phyloP scores from a whole-genome alignment of 2,888 invertebrate genomes.

The Lymantria monacha region DNA sequence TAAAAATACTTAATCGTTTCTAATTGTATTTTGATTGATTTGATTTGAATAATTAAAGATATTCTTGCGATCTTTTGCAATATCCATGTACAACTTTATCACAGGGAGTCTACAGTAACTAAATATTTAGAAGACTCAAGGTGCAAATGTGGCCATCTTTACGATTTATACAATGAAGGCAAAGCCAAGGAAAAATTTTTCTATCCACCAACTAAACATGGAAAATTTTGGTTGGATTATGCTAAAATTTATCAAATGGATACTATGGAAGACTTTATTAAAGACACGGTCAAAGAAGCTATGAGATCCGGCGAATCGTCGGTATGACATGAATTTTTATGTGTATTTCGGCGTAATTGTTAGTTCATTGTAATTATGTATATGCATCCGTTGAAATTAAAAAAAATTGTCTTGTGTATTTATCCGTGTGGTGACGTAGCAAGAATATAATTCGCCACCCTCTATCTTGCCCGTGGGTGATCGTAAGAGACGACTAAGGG shows the following conservation, averaged over 20 bases:
- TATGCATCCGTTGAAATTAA: neutral
- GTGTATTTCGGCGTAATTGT: no score
- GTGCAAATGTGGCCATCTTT: slow-evolving; percentile 67
- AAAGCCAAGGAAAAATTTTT: slow-evolving; percentile 57
- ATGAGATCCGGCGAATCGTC: slow-evolving; percentile 48
- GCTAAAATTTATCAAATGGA: slow-evolving; percentile 66
- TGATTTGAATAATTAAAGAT: no score
- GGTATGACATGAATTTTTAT: slow-evolving; percentile 35
- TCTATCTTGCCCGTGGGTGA: no score
- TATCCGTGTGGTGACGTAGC: no score
- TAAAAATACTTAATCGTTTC: no score
- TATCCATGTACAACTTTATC: neutral
- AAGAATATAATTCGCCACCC: no score
- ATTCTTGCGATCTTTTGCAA: neutral
- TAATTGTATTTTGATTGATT: no score
- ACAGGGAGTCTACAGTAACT: slow-evolving; percentile 54
- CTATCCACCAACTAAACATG: slow-evolving; percentile 51
- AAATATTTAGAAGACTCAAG: slow-evolving; percentile 52
- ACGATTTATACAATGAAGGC: slow-evolving; percentile 54
- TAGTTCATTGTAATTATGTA: no score
- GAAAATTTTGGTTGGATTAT: slow-evolving; percentile 53
- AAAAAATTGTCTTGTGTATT: no score
- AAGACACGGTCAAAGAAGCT: slow-evolving; percentile 51
- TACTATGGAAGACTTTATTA: slow-evolving; percentile 64
- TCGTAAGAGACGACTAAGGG: no score